Conservation (phyloP, 2,888 invertebrate species). For the Pasiphila rectangulata region DNA sequence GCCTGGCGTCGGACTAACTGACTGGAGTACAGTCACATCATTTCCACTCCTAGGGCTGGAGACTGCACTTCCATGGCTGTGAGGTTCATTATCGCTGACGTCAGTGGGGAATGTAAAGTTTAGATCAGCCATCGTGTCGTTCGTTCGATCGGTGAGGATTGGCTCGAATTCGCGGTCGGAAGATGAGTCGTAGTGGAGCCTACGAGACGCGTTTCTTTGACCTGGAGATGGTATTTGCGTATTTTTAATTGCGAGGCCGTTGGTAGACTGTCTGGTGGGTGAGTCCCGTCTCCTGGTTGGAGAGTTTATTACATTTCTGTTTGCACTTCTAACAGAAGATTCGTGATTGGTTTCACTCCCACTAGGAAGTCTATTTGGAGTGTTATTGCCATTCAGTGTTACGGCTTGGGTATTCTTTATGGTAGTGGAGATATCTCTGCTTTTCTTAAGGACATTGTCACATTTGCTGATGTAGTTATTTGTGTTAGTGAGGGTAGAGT, state of each 20-base stretch:
- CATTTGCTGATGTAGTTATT: constrained; percentile 61
- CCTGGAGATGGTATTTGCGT: constrained; percentile 37
- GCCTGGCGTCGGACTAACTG: not conserved
- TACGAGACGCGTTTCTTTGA: constrained; percentile 46
- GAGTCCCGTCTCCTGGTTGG: not conserved
- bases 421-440: constrained; percentile 58
- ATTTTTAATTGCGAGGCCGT: not conserved
- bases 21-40: constrained; percentile 36
- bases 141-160: constrained; percentile 70
- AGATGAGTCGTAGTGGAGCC: constrained; percentile 60
- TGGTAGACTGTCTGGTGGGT: not conserved
- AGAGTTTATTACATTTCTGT: too few relatives aligned
- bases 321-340: constrained; percentile 47
- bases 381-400: constrained; percentile 35
- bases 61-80: constrained; percentile 23
- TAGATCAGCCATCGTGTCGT: constrained; percentile 73
- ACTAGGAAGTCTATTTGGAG: constrained; percentile 38
- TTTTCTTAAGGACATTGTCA: constrained; percentile 60
- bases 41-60: constrained; percentile 29
- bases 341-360: constrained; percentile 49
- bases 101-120: constrained; percentile 74
- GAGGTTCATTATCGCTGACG: constrained; percentile 52
- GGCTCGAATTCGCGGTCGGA: constrained; percentile 61
- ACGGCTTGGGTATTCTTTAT: constrained; percentile 46
- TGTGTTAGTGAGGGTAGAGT: constrained; percentile 57